Evolutionary conservation across 2,113 vertebrate species (phyloP).

Genomic region (Solea senegalensis): DNA sequence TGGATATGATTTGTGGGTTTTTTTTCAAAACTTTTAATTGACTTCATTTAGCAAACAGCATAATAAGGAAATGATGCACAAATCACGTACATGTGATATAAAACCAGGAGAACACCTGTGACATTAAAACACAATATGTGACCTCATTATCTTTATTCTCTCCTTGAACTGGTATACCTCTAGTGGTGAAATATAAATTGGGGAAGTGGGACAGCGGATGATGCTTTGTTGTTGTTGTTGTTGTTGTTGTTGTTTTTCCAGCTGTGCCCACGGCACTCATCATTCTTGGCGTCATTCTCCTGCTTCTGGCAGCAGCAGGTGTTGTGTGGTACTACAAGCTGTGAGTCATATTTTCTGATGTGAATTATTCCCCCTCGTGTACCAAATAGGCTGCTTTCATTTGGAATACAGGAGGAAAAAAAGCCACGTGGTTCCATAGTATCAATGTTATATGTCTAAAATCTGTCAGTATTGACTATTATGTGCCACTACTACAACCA

Average conservation of each 20-base stretch:
- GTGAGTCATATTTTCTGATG: constrained; percentile 52
- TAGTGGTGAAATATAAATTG: background rate
- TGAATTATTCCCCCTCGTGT: background rate
- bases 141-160: no score
- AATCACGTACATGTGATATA: background rate
- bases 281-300: constrained; percentile 31
- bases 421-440: background rate
- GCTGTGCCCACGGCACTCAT: constrained; percentile 43
- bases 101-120: background rate
- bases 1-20: background rate
- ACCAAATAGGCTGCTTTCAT: background rate
- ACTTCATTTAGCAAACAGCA: no score
- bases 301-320: constrained; percentile 47
- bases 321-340: constrained; percentile 56
- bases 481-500: no score
- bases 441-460: no score
- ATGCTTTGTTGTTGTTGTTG: background rate
- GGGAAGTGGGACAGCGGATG: background rate
- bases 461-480: no score
- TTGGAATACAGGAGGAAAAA: background rate
- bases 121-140: background rate
- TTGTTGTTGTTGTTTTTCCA: constrained; percentile 22
- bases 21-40: background rate
- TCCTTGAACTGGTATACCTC: background rate
- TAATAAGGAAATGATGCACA: no score